phyloP scores from a whole-genome alignment of 2,888 invertebrate genomes.

The Anthrax anthrax region DNA sequence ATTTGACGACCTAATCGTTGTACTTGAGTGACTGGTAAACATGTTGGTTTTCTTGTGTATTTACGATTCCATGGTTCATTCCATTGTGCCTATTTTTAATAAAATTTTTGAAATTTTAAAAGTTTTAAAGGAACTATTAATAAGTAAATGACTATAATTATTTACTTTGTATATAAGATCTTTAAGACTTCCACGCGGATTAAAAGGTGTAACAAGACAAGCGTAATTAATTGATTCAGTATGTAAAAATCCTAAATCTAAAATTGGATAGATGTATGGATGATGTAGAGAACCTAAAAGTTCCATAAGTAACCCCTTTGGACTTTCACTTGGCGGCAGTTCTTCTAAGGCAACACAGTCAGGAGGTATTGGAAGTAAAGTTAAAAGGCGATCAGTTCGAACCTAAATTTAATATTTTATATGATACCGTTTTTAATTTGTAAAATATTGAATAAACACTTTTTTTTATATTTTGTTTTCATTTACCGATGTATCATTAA shows the following conservation, averaged over 20 bases:
- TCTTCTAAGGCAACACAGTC: constrained; percentile 36
- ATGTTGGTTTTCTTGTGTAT: constrained; percentile 52
- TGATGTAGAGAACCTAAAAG: constrained; percentile 77
- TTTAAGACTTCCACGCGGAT: constrained; percentile 71
- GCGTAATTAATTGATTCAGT: constrained; percentile 43
- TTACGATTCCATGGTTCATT: constrained; percentile 66
- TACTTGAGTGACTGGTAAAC: constrained; percentile 63
- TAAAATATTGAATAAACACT: too few species aligned
- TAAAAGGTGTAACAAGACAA: constrained; percentile 68
- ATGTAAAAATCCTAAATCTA: constrained; percentile 65
- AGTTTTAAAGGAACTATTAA: too few species aligned
- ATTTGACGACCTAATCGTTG: constrained; percentile 79
- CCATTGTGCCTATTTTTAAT: constrained; percentile 51
- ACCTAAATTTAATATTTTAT: constrained; percentile 19
- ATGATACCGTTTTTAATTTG: too few species aligned
- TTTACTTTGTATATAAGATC: constrained; percentile 77
- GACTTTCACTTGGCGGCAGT: constrained; percentile 45
- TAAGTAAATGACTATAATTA: too few species aligned
- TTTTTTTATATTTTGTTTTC: background rate
- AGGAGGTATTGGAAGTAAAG: constrained; percentile 32
- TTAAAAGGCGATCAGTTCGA: constrained; percentile 34
- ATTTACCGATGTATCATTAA: constrained; percentile 60
- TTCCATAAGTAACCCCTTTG: constrained; percentile 57
- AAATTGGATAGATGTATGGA: constrained; percentile 81
- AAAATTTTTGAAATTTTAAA: too few species aligned